Evolutionary conservation across 35 echinoderm and acorn worm species (phyloP), one percentile per base, ranked within the genome.

Genomic region (Apostichopus japonicus): DNA sequence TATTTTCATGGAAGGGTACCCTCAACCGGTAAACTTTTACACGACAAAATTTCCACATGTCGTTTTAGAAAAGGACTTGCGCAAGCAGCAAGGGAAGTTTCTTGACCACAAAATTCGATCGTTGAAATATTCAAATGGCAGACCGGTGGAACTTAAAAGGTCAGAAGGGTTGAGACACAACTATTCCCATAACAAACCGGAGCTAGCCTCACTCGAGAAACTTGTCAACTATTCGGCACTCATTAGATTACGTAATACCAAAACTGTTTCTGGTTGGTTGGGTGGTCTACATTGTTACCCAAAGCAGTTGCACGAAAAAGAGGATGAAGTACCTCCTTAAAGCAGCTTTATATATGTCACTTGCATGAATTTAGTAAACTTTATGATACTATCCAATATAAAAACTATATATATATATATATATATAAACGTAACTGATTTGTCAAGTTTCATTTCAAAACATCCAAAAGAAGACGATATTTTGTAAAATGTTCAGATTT

Each of bases 231-330:
- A 87, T 23, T 65, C 56, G 21, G 86, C 86, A 0, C 56, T 87
- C 23, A 62, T 65, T 13, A 17, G 56, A 65, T 24, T 65, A 23
- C 53, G 86, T 51, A 54, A 87, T n/a, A 24, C 86, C 6, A 62
- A 27, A 58, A 87, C 14, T 22, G 17, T 87, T 24, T 87, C 86
- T 23, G 63, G 63, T 51, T 87, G 86, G 86, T 87, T 17, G 63
- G 86, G 63, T 65, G 86, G 86, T 65, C 63, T 87, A 62, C 63
- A 87, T 23, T 87, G 86, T 71, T 56, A 87, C 16, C 86, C 86
- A 6, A 87, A 87, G 51, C 86, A 87, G 56, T 8, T 87, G 14
- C 86, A 87, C 25, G 86, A 24, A 62, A 87, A 87, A 56, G 33
- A 83, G 51, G 44, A 44, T 83, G 79, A 83, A 33, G 8, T 21